These are phyloP conservation scores for Parochlus steinenii DNA, from an alignment of 2,888 invertebrate species.

Conservation along the genomic window DNA sequence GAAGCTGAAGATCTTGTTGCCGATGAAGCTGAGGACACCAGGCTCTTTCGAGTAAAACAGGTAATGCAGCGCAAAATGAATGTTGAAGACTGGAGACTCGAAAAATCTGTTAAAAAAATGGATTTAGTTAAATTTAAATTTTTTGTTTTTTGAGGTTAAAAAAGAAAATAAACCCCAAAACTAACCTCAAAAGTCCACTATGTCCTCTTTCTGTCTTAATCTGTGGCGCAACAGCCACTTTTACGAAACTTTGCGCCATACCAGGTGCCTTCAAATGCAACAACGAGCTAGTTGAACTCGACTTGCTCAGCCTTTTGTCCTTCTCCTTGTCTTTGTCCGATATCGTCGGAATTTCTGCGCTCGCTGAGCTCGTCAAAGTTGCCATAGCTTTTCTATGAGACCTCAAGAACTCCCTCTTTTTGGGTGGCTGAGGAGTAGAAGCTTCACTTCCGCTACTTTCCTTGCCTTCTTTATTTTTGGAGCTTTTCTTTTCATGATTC, in stretches of 20 bases:
- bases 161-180: too few relatives aligned
- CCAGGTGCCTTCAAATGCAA: slow-evolving; percentile 26
- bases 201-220: slow-evolving; percentile 26
- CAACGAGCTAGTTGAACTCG: slow-evolving; percentile 19
- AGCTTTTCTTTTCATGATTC: slow-evolving; percentile 31
- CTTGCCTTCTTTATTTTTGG: slow-evolving; percentile 24
- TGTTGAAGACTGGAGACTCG: slow-evolving; percentile 94
- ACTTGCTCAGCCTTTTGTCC: slow-evolving; percentile 20
- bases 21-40: slow-evolving; percentile 93
- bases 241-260: slow-evolving; percentile 25
- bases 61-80: slow-evolving; percentile 97
- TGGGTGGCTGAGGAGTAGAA: slow-evolving; percentile 8
- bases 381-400: background rate
- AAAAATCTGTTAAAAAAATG: slow-evolving; percentile 81
- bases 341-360: slow-evolving; percentile 4
- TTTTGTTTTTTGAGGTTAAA: too few relatives aligned
- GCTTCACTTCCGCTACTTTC: slow-evolving; percentile 14
- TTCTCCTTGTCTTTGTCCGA: slow-evolving; percentile 12
- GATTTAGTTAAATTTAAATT: too few relatives aligned
- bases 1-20: slow-evolving; percentile 94
- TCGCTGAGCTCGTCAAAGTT: slow-evolving; percentile 5
- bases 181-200: slow-evolving; percentile 27
- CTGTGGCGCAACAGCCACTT: slow-evolving; percentile 14
- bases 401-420: slow-evolving; percentile 5
- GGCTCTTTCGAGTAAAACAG: slow-evolving; percentile 96